Evolutionary conservation across 2,113 vertebrate species (phyloP), one percentile per base, ranked within the genome.

Genomic region (Dendrocopos noguchii): DNA sequence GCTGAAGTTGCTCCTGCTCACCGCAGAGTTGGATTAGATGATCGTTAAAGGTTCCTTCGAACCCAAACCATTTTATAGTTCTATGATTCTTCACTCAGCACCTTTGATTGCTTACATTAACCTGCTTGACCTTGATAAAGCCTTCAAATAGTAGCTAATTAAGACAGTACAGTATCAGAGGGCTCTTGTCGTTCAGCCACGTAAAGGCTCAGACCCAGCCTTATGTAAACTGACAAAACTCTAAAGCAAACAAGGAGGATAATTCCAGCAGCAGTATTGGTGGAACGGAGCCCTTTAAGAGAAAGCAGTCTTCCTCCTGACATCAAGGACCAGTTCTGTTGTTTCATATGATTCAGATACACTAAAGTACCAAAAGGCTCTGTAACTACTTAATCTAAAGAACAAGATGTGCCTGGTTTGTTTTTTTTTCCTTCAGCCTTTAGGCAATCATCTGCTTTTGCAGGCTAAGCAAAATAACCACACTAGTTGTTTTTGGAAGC

Each of bases 391-490:
- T 92, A 27, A 76, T 87, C 63, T 67, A 60, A 89, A 90, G 81
- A 76, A 19, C 24, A 80, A 50, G 31, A 63, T 73, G 25, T 46
- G 6, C 84, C 27, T 65, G 20, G 9, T 75, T 90, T 78, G 11
- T 75, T 39, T 39, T 91, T 90, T 18, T 57, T 82, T 85, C 44
- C 65, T 76, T 88, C 75, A 66, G 52, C 74, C 67, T 80, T 81
- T 39, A 87, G 81, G 84, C 75, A 73, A 19, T 93, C 55, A 77
- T 88, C 74, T 88, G 60, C 46, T 84, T 82, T 88, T 94, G 78
- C 63, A 76, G 52, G 42, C 87, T 84, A 84, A 77, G 87, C 52
- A 53, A 72, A 88, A 80, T 52, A 95, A 71, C 65, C 29, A 72
- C 29, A 18, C 27, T 27, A 44, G 87, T 50, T 90, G 52, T 7